These are phyloP conservation scores for Lagria hirta DNA, from an alignment of 2,888 invertebrate species.

Conservation along the genomic window DNA sequence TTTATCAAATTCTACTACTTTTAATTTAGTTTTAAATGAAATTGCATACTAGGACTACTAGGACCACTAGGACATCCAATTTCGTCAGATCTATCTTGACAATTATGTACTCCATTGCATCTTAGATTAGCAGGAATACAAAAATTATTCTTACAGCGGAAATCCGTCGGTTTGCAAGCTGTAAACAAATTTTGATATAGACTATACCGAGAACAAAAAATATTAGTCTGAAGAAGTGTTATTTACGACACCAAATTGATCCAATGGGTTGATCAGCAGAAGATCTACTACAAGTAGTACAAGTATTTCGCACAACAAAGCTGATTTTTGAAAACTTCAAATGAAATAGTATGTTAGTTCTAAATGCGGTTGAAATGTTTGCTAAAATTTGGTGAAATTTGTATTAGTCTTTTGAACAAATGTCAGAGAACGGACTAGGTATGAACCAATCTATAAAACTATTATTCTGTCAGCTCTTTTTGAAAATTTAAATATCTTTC, in stretches of 20 bases:
- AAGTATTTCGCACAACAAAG: too few relatives aligned
- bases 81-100: slow-evolving; percentile 68
- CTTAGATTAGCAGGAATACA: slow-evolving; percentile 58
- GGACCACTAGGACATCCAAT: slow-evolving; percentile 37
- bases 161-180: slow-evolving; percentile 45
- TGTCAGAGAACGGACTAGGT: too few relatives aligned
- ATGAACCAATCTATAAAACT: too few relatives aligned
- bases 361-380: too few relatives aligned
- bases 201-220: too few relatives aligned
- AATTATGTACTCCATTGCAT: slow-evolving; percentile 63
- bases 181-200: slow-evolving; percentile 37
- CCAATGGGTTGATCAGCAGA: background rate
- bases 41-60: slow-evolving; percentile 29
- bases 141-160: slow-evolving; percentile 59
- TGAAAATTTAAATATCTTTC: too few relatives aligned
- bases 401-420: too few relatives aligned
- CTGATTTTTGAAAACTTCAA: too few relatives aligned
- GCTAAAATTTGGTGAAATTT: too few relatives aligned
- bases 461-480: too few relatives aligned
- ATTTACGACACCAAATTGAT: slow-evolving; percentile 27
- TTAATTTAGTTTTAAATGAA: slow-evolving; percentile 7
- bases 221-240: slow-evolving; percentile 27
- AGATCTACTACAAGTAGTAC: too few relatives aligned
- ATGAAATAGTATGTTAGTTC: too few relatives aligned
- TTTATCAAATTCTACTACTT: slow-evolving; percentile 22